Percentiles rank a stretch among this genome's conserved stretches.
phyloP scores from a whole-genome alignment of 2,797 vertebrate species.

The Cyclura pinguis region DNA sequence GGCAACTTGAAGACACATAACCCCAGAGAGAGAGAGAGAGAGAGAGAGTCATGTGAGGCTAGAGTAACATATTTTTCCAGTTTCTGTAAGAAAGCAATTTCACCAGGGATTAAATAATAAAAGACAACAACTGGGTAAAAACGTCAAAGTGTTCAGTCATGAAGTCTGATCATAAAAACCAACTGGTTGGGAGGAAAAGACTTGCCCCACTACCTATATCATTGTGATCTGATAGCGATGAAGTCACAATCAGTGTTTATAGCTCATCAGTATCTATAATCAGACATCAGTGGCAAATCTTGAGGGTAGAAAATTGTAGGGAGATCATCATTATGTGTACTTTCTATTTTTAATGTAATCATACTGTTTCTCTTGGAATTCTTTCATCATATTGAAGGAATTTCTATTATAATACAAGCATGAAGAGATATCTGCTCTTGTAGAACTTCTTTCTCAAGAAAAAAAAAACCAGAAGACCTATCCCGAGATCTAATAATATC shows the following conservation, averaged over 20 bases:
- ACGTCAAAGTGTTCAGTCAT: fast-evolving
- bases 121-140: not conserved
- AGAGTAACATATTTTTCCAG: not conserved
- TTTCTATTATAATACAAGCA: slow-evolving; percentile 44
- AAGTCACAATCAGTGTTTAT: slow-evolving; percentile 35
- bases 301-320: slow-evolving; percentile 49
- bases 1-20: no score
- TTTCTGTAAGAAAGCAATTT: not conserved
- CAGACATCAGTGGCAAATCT: slow-evolving; percentile 58
- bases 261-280: slow-evolving; percentile 53
- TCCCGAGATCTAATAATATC: no score
- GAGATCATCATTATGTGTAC: slow-evolving; percentile 52
- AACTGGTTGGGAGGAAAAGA: not conserved
- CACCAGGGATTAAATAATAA: not conserved
- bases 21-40: no score
- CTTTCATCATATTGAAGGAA: not conserved
- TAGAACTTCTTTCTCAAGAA: no score
- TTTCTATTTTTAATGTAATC: not conserved
- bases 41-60: no score
- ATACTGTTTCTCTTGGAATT: slow-evolving; percentile 52
- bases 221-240: not conserved
- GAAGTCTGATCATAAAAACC: not conserved
- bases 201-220: slow-evolving; percentile 13
- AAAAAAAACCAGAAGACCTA: no score
- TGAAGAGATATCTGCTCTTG: not conserved